These are phyloP conservation scores for Troides helena DNA, from an alignment of 2,888 invertebrate genomes.

Conservation along the genomic window DNA sequence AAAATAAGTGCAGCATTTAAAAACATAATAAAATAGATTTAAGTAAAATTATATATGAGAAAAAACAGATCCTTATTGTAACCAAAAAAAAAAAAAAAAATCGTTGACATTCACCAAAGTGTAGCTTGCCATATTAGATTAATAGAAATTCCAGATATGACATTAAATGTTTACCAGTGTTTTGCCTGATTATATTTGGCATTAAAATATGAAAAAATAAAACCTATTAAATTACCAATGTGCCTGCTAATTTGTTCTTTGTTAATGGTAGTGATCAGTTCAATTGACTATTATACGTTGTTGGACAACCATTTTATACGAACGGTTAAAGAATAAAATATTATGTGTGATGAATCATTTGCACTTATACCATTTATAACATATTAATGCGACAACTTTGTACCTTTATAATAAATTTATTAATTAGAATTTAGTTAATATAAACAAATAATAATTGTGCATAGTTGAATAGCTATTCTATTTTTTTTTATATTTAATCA, in stretches of 20 bases:
- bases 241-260: constrained; percentile 40
- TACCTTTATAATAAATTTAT: constrained; percentile 15
- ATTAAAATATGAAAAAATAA: constrained; percentile 1
- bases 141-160: constrained; percentile 29
- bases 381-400: constrained; percentile 15
- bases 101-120: constrained; percentile 72
- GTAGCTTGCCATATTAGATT: constrained; percentile 77
- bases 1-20: constrained; percentile 32
- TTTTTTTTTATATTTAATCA: neutral
- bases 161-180: constrained; percentile 17
- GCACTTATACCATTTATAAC: neutral
- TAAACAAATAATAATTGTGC: neutral
- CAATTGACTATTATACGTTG: constrained; percentile 2
- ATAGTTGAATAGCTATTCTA: neutral
- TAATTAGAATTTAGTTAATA: neutral
- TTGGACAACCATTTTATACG: constrained; percentile 5
- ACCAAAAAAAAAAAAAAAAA: constrained; percentile 52
- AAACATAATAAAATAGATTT: constrained; percentile 31
- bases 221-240: constrained; percentile 14
- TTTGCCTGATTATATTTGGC: constrained; percentile 7
- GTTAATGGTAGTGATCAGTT: neutral
- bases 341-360: neutral
- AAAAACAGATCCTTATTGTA: constrained; percentile 35
- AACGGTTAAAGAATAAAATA: neutral
- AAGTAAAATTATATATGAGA: constrained; percentile 32